A percentile compares a stretch with the other conserved stretches of the same genome.
Conservation (phyloP, 2,888 invertebrate species). For the Drosophila peninsularis region DNA sequence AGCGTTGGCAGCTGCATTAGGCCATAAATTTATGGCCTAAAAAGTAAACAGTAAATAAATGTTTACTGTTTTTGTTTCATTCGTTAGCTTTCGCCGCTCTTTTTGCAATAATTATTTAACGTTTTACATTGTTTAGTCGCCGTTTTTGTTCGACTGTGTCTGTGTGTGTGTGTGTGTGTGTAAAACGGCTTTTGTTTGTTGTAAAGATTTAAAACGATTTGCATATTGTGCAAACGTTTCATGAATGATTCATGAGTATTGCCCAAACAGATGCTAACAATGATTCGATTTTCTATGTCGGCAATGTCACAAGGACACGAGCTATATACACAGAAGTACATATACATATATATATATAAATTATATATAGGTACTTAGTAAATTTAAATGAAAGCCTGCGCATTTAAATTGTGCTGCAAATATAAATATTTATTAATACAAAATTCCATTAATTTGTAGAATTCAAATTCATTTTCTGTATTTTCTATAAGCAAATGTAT, state of each 20-base stretch:
- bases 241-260: conserved; percentile 74
- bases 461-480: background rate
- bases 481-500: background rate
- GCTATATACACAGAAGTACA: background rate
- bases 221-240: conserved; percentile 76
- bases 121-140: conserved; percentile 76
- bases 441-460: background rate
- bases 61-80: conserved; percentile 51
- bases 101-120: conserved; percentile 73
- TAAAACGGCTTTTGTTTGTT: conserved; percentile 62
- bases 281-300: conserved; percentile 48
- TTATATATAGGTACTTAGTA: background rate
- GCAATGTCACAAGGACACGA: conserved; percentile 26
- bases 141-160: conserved; percentile 41
- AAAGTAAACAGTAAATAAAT: conserved; percentile 76
- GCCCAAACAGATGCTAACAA: conserved; percentile 70
- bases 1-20: conserved; percentile 62
- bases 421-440: conserved; percentile 1
- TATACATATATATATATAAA: background rate
- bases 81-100: conserved; percentile 45
- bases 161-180: conserved; percentile 25
- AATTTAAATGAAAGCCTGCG: background rate
- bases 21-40: conserved; percentile 66
- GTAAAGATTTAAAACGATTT: conserved; percentile 74
- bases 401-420: background rate